Conservation (phyloP, 2,888 invertebrate species). For the Drosophila siamana region DNA sequence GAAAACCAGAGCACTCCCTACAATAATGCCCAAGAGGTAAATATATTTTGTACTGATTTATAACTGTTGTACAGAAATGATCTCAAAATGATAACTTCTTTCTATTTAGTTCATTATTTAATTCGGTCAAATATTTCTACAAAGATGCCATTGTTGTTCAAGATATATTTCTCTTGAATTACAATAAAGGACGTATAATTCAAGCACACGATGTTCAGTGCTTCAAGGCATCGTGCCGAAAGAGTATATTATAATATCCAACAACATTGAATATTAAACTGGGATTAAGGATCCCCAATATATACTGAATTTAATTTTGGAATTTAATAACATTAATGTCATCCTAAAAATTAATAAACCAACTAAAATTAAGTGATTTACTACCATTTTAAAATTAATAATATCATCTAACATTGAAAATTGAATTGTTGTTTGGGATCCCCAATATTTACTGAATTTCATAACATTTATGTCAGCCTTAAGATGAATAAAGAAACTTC, state of each 20-base stretch:
- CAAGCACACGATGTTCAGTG: background rate
- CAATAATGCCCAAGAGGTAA: background rate
- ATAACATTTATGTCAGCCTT: no score
- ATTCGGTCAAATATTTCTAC: background rate
- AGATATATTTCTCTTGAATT: background rate
- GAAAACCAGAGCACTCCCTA: background rate
- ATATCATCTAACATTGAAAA: no score
- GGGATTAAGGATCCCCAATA: background rate
- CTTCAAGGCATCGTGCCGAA: background rate
- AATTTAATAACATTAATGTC: no score
- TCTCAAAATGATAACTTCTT: no score
- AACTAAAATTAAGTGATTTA: no score
- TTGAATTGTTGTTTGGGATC: no score
- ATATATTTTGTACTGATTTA: no score
- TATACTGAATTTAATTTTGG: background rate
- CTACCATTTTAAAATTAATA: no score
- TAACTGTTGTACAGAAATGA: no score
- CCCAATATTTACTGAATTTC: no score
- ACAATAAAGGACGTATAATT: background rate
- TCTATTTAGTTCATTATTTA: background rate
- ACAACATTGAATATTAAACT: background rate
- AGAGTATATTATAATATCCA: background rate
- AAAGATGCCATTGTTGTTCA: background rate
- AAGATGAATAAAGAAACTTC: no score
- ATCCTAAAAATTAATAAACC: no score